Conservation (phyloP, 2,888 invertebrate species). For the Drosophila nigricruria region DNA sequence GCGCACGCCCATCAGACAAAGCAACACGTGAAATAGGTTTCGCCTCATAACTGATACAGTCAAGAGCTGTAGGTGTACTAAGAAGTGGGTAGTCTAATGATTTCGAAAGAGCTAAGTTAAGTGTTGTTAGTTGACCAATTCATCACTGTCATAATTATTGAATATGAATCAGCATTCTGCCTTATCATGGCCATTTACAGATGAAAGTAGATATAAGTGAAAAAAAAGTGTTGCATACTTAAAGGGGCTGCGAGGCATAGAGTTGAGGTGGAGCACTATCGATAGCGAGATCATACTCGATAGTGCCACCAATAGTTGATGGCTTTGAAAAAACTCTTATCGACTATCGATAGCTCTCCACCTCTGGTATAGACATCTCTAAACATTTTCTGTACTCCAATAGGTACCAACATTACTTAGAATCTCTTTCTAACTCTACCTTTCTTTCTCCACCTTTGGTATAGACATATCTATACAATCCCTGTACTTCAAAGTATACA, state of each 20-base stretch:
- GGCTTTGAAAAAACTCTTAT: no score
- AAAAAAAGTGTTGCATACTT: background rate
- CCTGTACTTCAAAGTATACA: background rate
- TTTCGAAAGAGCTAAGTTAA: background rate
- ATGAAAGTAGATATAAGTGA: no score
- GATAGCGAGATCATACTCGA: no score
- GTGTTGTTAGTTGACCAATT: conserved; percentile 6
- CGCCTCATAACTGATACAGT: background rate
- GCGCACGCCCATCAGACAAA: conserved; percentile 40
- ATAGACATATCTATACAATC: no score
- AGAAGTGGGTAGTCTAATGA: background rate
- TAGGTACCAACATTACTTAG: no score
- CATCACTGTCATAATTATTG: conserved; percentile 31
- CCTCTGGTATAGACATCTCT: no score
- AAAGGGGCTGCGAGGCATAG: background rate
- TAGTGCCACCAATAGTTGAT: no score
- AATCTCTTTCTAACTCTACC: no score
- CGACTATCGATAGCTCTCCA: no score
- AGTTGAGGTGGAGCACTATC: no score
- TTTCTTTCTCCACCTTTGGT: no score
- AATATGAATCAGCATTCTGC: background rate
- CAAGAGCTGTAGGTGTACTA: conserved; percentile 20
- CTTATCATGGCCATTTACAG: background rate
- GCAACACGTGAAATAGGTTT: conserved; percentile 19
- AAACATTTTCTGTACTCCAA: no score